Conservation (phyloP, 2,113 vertebrate genomes). For the Coregonus clupeaformis region DNA sequence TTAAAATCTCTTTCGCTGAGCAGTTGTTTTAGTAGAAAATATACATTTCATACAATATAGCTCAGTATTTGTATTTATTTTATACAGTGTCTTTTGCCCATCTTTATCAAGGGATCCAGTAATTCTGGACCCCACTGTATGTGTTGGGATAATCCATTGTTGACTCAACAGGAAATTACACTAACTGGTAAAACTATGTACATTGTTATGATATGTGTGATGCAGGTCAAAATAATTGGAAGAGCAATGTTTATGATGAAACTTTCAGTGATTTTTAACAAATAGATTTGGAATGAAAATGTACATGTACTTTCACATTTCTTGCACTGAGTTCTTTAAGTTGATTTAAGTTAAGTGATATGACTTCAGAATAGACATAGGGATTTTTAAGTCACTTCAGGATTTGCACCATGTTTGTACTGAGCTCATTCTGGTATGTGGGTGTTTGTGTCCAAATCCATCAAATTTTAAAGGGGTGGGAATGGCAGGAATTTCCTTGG, state of each 20-base stretch:
- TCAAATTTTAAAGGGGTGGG: background rate
- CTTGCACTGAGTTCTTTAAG: background rate
- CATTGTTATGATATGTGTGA: constrained; percentile 1
- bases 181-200: background rate
- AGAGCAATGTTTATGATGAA: background rate
- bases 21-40: too few species aligned
- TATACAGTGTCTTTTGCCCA: too few species aligned
- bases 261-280: background rate
- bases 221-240: background rate
- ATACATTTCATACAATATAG: too few species aligned
- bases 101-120: too few species aligned
- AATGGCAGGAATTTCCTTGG: background rate
- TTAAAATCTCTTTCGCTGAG: too few species aligned
- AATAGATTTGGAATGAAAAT: background rate
- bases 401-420: too few species aligned
- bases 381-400: too few species aligned
- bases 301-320: background rate
- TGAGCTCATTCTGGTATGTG: too few species aligned
- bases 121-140: background rate
- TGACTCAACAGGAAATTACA: background rate
- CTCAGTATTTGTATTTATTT: too few species aligned
- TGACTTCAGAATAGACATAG: too few species aligned
- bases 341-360: background rate
- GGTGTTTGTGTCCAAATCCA: too few species aligned
- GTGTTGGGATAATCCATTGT: background rate